These are phyloP conservation scores for Leptodirus hochenwartii DNA, from an alignment of 2,888 invertebrate genomes.

Conservation along the genomic window DNA sequence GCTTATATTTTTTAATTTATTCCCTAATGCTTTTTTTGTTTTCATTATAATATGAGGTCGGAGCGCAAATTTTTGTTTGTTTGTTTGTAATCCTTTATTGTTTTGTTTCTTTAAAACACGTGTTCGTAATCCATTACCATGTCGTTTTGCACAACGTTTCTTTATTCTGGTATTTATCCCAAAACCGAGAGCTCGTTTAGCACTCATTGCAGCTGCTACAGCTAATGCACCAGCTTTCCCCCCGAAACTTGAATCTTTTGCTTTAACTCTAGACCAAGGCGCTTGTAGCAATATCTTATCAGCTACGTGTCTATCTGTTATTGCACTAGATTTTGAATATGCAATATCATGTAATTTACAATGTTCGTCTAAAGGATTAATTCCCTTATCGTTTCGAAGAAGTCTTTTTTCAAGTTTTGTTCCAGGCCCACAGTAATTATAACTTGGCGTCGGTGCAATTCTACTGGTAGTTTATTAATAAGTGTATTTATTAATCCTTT, in stretches of 20 bases:
- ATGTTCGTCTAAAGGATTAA: constrained; percentile 18
- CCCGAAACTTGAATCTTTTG: constrained; percentile 17
- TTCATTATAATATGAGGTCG: too few species aligned
- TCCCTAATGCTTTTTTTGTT: too few species aligned
- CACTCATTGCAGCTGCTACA: constrained; percentile 19
- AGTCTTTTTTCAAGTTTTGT: constrained; percentile 16
- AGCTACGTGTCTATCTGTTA: constrained; percentile 17
- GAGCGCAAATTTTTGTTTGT: too few species aligned
- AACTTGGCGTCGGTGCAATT: constrained; percentile 14
- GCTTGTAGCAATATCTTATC: constrained; percentile 19
- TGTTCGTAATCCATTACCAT: too few species aligned
- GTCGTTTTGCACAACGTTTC: too few species aligned
- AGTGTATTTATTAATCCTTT: constrained; percentile 12
- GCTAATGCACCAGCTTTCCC: constrained; percentile 18
- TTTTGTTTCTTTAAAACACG: too few species aligned
- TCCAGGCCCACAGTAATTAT: constrained; percentile 16
- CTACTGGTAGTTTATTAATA: constrained; percentile 15
- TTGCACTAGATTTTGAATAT: constrained; percentile 14
- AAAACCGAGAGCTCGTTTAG: too few species aligned
- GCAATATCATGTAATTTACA: constrained; percentile 21
- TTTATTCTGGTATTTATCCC: too few species aligned
- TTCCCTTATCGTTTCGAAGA: constrained; percentile 19
- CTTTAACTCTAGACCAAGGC: constrained; percentile 17
- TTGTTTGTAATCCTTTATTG: too few species aligned
- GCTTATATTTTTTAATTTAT: too few species aligned